phyloP scores from a whole-genome alignment of 2,888 invertebrate genomes.

The Ceramica pisi region DNA sequence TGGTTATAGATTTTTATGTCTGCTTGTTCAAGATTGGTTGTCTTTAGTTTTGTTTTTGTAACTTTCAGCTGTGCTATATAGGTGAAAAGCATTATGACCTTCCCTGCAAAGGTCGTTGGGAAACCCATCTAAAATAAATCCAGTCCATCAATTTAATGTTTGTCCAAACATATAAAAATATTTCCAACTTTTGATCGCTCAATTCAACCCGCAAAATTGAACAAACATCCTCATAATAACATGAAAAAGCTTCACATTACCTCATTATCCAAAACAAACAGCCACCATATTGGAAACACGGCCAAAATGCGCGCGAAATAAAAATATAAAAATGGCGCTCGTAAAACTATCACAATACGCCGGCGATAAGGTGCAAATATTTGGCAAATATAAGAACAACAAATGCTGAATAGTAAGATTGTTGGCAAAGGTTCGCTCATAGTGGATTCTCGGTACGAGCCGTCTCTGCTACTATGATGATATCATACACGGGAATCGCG shows the following conservation, averaged over 20 bases:
- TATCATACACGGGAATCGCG: conserved; percentile 73
- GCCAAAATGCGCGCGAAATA: conserved; percentile 76
- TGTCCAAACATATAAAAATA: conserved; percentile 37
- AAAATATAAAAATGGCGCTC: conserved; percentile 78
- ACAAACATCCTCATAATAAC: conserved; percentile 65
- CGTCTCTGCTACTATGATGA: conserved; percentile 69
- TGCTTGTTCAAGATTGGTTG: background rate
- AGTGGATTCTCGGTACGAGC: conserved; percentile 71
- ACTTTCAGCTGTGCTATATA: conserved; percentile 14
- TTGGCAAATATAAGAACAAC: conserved; percentile 87
- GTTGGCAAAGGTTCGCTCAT: conserved; percentile 81
- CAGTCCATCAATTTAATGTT: background rate
- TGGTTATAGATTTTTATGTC: conserved; percentile 1
- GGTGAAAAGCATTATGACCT: background rate
- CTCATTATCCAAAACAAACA: conserved; percentile 71
- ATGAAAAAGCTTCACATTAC: conserved; percentile 63
- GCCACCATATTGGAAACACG: conserved; percentile 73
- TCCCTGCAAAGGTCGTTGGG: background rate
- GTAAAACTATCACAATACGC: conserved; percentile 82
- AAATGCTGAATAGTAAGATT: conserved; percentile 84
- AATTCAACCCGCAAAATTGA: conserved; percentile 37
- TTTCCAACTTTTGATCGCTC: conserved; percentile 47
- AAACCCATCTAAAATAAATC: conserved; percentile 17
- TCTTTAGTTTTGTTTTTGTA: conserved; percentile 14
- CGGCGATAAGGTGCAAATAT: conserved; percentile 84